Base-by-base conservation (phyloP, 1,140 invertebrate species). In the Piezodorus guildinii region DNA sequence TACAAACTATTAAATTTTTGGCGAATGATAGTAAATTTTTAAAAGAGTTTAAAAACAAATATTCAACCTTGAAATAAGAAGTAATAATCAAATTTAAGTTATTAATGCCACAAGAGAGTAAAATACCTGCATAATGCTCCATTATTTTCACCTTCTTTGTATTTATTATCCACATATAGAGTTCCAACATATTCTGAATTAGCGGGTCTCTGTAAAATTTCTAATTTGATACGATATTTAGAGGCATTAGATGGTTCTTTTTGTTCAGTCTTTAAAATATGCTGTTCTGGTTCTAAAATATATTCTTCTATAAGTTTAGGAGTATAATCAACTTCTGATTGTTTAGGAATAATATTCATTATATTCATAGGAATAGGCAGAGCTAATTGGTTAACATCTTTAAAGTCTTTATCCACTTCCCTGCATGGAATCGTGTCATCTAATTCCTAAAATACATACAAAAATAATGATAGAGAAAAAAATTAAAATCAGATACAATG, bases 131-230 rank as follows among this genome's bases (percentile, higher is more conserved):
- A 95, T 0, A 87, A 83, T 27, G 90, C 85, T 2, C 91, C 91
- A 73, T 90, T 89, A 56, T 80, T 81, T 73, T 89, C 83, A 0
- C 87, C 87, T 71, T 90, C 85, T 51, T 83, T 80, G 76, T 82
- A 85, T 74, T 92, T 88, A 66, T 88, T 82, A 75, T 95, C 91
- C 34, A 95, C 85, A 75, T 94, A 94, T 51, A 95, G 78, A 73
- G 94, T 88, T 39, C 91, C 91, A 61, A 92, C 77, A 76, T 88
- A 94, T 73, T 91, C 87, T 63, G 88, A 88, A 76, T 91, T 91
- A 51, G 87, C 85, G 69, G 85, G 87, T 73, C 90, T 79, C 76
- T 92, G 89, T 63, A 87, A 77, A 72, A 94, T 91, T 46, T 87
- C 87, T 43, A 95, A 78, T 73, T 88, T 89, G 70, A 91, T 90